Conservation (phyloP, 1,140 invertebrate genomes). For the Ostrea edulis region DNA sequence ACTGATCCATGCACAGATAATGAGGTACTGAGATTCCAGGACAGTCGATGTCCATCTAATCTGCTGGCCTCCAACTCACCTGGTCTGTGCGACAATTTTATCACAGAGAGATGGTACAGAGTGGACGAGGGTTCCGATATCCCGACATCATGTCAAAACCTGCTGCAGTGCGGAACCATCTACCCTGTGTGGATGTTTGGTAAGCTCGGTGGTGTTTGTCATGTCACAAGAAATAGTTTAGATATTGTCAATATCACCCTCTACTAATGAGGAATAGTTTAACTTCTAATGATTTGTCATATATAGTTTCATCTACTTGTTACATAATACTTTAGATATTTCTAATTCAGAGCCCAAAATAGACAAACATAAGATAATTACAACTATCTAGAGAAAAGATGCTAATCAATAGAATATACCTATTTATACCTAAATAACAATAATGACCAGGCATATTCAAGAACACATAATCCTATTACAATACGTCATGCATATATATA, state of each 20-base stretch:
- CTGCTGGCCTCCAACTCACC: not conserved
- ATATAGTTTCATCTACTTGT: too few relatives aligned
- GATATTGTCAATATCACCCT: not conserved
- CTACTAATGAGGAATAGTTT: too few relatives aligned
- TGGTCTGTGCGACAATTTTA: not conserved
- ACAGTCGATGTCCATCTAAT: not conserved
- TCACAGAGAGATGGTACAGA: not conserved
- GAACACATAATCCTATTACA: too few relatives aligned
- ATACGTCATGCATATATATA: too few relatives aligned
- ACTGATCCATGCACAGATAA: not conserved
- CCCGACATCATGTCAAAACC: not conserved
- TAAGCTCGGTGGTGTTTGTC: not conserved
- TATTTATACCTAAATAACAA: too few relatives aligned
- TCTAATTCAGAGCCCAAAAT: too few relatives aligned
- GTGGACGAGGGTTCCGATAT: not conserved
- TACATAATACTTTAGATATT: too few relatives aligned
- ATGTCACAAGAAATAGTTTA: not conserved
- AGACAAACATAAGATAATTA: too few relatives aligned
- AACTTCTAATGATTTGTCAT: too few relatives aligned
- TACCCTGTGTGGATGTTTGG: slow-evolving; percentile 1
- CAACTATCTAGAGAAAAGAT: too few relatives aligned
- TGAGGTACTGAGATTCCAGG: not conserved
- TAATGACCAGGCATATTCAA: too few relatives aligned
- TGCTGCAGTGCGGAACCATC: not conserved
- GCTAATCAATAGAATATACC: too few relatives aligned